Evolutionary conservation across 2,113 vertebrate genomes (phyloP), one percentile per base, ranked within the genome.

Genomic region (Cyanistes caeruleus): DNA sequence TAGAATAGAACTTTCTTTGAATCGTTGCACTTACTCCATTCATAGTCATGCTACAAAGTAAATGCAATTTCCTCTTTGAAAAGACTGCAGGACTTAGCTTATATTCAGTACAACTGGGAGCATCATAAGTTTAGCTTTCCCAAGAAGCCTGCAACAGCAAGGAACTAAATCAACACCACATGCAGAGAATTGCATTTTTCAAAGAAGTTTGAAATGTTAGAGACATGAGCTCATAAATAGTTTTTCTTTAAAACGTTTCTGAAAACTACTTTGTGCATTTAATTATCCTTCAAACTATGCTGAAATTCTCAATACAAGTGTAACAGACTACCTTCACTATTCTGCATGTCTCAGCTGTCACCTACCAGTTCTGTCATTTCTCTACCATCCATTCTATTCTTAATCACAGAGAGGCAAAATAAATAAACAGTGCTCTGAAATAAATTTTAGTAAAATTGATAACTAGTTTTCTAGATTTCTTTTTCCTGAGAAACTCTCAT

Each of bases 241-340:
- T n/a, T 86, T 41, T 79, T 85, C 43, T 90, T 62, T 12, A 53
- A 89, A 90, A 68, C 24, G 27, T 74, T 90, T 79, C 67, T 70
- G 63, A 85, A 94, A 88, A 60, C 11, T 65, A 17, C 20, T 85
- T 76, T 4, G 31, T 52, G 52, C 51, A 62, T 90, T 93, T 64
- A 58, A 60, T 76, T 87, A 69, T 33, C 27, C 27, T 93, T 73
- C 64, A 83, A 52, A 52, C 63, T 86, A 33, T 0, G 3, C 22
- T 65, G 56, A 86, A 91, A 70, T 30, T 52, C 23, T 59, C 67
- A 85, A 74, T 15, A 30, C 5, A 87, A 79, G 43, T 4, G 1
- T 74, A 87, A 90, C 24, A 63, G 39, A 58, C 24, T 55, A 85
- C 48, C 24, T 64, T 56, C 31, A 33, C 44, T 72, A 20, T 37